These are phyloP conservation scores for Piscicola geometra DNA, from an alignment of 2,888 invertebrate genomes.

Conservation along the genomic window DNA sequence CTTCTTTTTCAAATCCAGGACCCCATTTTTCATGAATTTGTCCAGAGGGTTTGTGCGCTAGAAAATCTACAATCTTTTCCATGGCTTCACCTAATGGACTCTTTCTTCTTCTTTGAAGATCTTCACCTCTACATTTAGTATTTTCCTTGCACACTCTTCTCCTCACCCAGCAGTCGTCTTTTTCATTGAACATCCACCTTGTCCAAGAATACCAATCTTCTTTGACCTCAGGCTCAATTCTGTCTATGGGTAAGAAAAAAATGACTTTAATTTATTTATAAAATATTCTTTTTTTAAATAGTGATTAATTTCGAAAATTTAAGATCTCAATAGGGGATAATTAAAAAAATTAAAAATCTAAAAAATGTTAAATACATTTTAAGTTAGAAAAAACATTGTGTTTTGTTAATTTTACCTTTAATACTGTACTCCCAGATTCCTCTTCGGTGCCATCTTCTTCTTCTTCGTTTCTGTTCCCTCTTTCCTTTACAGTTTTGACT, in stretches of 20 bases:
- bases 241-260: too few relatives aligned
- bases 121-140: constrained; percentile 7
- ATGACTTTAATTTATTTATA: too few relatives aligned
- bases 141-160: constrained; percentile 18
- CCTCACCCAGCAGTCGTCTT: constrained; percentile 16
- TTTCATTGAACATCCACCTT: not conserved
- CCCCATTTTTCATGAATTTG: not conserved
- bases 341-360: too few relatives aligned
- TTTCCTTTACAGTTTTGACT: constrained; percentile 16
- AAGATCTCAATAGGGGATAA: too few relatives aligned
- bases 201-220: constrained; percentile 22
- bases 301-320: too few relatives aligned
- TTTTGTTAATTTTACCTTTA: constrained; percentile 6
- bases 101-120: constrained; percentile 23
- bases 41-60: too few relatives aligned
- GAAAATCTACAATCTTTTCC: too few relatives aligned
- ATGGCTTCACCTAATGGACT: too few relatives aligned
- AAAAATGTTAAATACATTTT: too few relatives aligned
- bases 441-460: not conserved
- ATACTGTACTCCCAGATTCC: not conserved
- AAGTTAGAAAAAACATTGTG: too few relatives aligned
- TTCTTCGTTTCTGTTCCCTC: not conserved
- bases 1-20: not conserved
- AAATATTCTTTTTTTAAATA: too few relatives aligned
- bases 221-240: too few relatives aligned